Percentiles rank a stretch among this genome's conserved stretches.
phyloP scores from a whole-genome alignment of 2,888 invertebrate species.

The Cantharis lateralis region DNA sequence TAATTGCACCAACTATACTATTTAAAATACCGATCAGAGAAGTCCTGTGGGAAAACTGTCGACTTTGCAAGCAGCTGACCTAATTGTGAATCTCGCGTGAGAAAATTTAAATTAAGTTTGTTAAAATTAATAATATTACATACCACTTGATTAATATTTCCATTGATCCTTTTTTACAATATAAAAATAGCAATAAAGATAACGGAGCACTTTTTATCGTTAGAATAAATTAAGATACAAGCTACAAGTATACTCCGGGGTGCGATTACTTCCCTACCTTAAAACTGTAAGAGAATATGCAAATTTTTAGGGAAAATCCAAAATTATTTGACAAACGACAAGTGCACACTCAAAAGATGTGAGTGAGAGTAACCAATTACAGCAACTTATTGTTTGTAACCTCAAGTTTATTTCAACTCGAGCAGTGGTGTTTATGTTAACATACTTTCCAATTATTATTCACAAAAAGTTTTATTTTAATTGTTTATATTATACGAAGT shows the following conservation, averaged over 20 bases:
- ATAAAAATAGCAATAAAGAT: neutral
- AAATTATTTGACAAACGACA: neutral
- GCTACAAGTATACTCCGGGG: neutral
- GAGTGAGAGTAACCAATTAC: neutral
- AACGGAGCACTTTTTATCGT: neutral
- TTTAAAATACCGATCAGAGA: neutral
- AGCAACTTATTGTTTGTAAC: neutral
- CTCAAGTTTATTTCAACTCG: too few relatives aligned
- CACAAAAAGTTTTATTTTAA: neutral
- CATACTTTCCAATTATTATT: too few relatives aligned
- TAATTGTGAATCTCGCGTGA: neutral
- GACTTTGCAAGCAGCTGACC: neutral
- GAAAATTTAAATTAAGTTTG: neutral
- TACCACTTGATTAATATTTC: neutral
- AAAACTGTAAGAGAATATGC: neutral
- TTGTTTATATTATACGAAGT: neutral
- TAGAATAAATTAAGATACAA: neutral
- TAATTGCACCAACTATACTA: neutral
- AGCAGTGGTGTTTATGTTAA: too few relatives aligned
- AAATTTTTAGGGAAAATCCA: neutral
- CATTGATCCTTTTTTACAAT: neutral
- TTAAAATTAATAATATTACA: neutral
- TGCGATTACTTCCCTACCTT: neutral
- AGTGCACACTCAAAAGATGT: neutral
- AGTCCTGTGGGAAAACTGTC: neutral